Evolutionary conservation across 2,888 invertebrate genomes (phyloP), one percentile per base, ranked within the genome.

Genomic region (Erynnis tages): DNA sequence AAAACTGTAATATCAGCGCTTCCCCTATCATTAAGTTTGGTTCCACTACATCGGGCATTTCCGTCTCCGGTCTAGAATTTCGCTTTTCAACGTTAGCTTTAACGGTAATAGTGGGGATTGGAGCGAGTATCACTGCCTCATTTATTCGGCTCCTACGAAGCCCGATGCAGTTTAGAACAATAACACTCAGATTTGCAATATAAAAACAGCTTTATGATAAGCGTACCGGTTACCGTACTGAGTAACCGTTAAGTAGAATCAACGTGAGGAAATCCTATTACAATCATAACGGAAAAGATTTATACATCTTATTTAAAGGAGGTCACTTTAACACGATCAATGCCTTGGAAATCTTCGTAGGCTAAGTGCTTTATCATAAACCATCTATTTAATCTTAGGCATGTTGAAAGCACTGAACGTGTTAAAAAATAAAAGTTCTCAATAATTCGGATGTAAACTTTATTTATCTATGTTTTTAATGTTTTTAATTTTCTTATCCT

Each of bases 81-180:
- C 25, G 41, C 49, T 43, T 43, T 50, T 50, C 35, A 43, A 50
- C 50, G 29, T 50, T 43, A 50, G 14, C 34, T 43, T 50, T 50
- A 50, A 50, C 50, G 50, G 21, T 50, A 25, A 50, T 41, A 43
- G 43, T 35, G 35, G 29, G 43, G 29, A 50, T 50, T 50, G 43
- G 13, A 47, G 35, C 48, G 40, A 21, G 35, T 35, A 50, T 50
- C 50, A 50, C 43, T 50, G 50, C 16, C 50, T 35, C 43, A 50
- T 43, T 50, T 50, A 50, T 50, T 50, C 50, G 13, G 35, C 23
- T 50, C 14, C 50, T 35, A 17, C 17, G 34, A 23, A 35, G 43
- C 23, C 29, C 11, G 2, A 8, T 44, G 30, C 32, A 34, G 25
- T 49, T 49, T 49, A 41, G 34, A 49, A 49, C 41, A 41, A 49